A percentile compares a stretch with the other conserved stretches of the same genome.
phyloP scores from a whole-genome alignment of 2,797 vertebrate genomes.

The Cyclura pinguis region DNA sequence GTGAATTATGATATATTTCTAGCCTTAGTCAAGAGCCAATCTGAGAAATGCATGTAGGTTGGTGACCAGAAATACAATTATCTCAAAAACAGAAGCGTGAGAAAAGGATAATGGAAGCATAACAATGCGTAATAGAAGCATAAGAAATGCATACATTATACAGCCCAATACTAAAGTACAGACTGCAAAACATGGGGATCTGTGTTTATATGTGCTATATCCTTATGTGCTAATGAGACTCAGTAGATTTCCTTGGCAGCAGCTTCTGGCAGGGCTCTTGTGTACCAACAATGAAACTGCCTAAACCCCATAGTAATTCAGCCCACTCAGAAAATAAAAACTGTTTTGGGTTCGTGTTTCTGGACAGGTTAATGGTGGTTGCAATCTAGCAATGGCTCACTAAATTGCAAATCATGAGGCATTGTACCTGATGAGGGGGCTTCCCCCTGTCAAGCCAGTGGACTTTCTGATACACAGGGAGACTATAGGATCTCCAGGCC shows the following conservation, averaged over 20 bases:
- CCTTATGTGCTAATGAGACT: too few relatives aligned
- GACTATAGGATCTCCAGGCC: too few relatives aligned
- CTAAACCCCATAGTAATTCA: neutral
- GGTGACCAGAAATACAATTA: neutral
- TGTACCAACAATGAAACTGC: neutral
- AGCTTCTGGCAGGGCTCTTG: neutral
- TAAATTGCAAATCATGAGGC: too few relatives aligned
- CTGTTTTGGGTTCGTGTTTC: too few relatives aligned
- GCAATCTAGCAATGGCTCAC: too few relatives aligned
- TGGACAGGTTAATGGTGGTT: too few relatives aligned
- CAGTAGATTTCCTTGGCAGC: neutral
- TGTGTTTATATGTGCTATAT: neutral
- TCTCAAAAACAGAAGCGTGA: neutral
- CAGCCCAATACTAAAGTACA: neutral
- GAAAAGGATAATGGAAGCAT: neutral
- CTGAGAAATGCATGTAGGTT: neutral
- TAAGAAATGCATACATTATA: neutral
- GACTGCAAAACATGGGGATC: neutral
- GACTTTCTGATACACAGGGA: too few relatives aligned
- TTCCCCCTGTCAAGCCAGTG: too few relatives aligned
- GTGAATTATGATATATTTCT: constrained; percentile 1
- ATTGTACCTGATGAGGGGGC: too few relatives aligned
- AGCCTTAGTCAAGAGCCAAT: neutral
- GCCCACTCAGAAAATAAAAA: neutral
- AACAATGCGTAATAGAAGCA: neutral